A percentile compares a stretch with the other conserved stretches of the same genome.
phyloP scores from a whole-genome alignment of 2,113 vertebrate genomes.

The Urocynchramus pylzowi region DNA sequence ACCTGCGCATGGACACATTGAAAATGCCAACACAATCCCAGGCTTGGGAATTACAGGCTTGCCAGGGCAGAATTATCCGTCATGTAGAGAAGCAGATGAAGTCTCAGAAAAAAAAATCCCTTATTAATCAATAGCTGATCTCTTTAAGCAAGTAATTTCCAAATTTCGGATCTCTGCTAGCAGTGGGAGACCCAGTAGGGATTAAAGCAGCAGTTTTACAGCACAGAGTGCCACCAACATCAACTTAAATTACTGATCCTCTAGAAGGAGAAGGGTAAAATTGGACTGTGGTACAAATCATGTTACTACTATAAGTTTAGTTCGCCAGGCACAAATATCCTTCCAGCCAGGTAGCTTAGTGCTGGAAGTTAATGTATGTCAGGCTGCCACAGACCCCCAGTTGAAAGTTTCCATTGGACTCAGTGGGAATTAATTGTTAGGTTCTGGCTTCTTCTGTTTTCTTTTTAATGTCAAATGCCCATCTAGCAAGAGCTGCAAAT shows the following conservation, averaged over 20 bases:
- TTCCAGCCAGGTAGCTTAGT: slow-evolving; percentile 8
- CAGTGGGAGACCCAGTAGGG: not conserved
- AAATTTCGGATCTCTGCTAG: slow-evolving; percentile 32
- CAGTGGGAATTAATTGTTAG: slow-evolving; percentile 55
- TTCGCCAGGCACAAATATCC: slow-evolving; percentile 28
- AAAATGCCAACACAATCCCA: not conserved
- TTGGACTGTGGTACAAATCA: slow-evolving; percentile 34
- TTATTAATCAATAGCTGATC: slow-evolving; percentile 43
- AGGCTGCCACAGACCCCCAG: not conserved
- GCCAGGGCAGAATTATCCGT: not conserved
- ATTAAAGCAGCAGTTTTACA: slow-evolving; percentile 24
- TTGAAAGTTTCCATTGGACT: slow-evolving; percentile 54
- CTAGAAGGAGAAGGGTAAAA: slow-evolving; percentile 11
- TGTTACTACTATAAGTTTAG: slow-evolving; percentile 19
- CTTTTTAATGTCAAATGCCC: slow-evolving; percentile 46
- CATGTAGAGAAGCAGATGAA: slow-evolving; percentile 3
- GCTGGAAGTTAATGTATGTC: slow-evolving; percentile 11
- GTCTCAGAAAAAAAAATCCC: not conserved
- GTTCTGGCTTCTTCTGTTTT: slow-evolving; percentile 30
- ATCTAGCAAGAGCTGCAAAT: slow-evolving; percentile 37
- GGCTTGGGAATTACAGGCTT: not conserved
- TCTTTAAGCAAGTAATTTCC: slow-evolving; percentile 40
- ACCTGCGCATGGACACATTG: not conserved
- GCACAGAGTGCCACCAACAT: not conserved
- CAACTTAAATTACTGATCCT: slow-evolving; percentile 39